Base-by-base conservation (phyloP, 2,888 invertebrate species). In the Strigamia crassipes region DNA sequence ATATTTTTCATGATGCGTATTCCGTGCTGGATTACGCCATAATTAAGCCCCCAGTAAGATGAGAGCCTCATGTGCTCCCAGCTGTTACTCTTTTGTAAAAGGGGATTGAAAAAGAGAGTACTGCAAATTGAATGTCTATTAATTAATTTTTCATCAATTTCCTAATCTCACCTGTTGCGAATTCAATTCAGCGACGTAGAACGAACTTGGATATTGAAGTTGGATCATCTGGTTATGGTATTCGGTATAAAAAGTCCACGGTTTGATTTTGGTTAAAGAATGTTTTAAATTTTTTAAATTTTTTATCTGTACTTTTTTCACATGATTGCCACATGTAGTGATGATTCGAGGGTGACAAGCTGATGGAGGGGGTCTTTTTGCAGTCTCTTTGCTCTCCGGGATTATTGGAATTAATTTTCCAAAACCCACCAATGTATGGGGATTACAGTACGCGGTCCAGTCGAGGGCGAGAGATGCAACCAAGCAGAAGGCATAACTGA, bases 1-100 rank as follows among this genome's bases (percentile, higher is more conserved):
- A 42, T 80, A 80, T 80, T 80, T 80, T 51, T 51, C 80, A 51
- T 80, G 80, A 42, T 80, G 80, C 42, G 42, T 80, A 80, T 31
- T 80, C 23, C 80, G 46, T 80, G 34, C 46, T 80, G 51, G 80
- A 51, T 80, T 80, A 46, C 18, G 46, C 80, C 46, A 42, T 51
- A 80, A 42, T 80, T 80, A 80, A 80, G 51, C 51, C 27, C 31
- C 80, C 42, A 23, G 78, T 42, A 78, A 78, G 78, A 78, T 78
- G 78, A 42, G 38, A 38, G 78, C 34, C 18, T 78, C 78, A 38
- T 77, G 78, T 21, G 41, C 21, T 38, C 41, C 78, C 78, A 78
- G 78, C 78, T 78, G 78, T 42, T 78, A 38, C 78, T 21, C 42
- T 78, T 78, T 78, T 41, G 42, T 41, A 27, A 31, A 27, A 73